These are phyloP conservation scores for Oryzias javanicus DNA, from an alignment of 2,113 vertebrate genomes.

Conservation along the genomic window DNA sequence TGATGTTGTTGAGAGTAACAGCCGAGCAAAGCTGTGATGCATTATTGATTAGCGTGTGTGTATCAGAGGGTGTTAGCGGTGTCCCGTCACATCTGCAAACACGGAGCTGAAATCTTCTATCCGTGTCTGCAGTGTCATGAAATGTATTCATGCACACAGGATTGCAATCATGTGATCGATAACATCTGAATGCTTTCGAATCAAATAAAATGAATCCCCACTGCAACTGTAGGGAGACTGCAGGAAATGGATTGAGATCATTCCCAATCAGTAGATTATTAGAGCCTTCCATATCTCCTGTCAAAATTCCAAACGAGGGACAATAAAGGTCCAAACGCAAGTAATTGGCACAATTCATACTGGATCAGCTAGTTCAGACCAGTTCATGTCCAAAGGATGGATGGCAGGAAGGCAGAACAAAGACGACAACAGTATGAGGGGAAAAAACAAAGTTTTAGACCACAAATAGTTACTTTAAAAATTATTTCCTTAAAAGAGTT, in stretches of 20 bases:
- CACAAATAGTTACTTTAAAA: too few species aligned
- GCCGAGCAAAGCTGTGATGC: slow-evolving; percentile 17
- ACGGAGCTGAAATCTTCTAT: not conserved
- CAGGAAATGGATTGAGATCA: not conserved
- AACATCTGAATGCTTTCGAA: not conserved
- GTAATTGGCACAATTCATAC: too few species aligned
- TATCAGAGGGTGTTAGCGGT: not conserved
- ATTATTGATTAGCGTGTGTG: slow-evolving; percentile 38
- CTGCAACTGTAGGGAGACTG: not conserved
- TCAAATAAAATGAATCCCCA: not conserved
- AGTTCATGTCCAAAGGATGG: too few species aligned
- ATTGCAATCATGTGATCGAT: slow-evolving; percentile 2
- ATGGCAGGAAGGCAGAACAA: too few species aligned
- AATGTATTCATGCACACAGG: not conserved
- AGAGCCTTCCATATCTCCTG: too few species aligned
- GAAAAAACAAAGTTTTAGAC: too few species aligned
- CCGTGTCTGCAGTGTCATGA: too few species aligned
- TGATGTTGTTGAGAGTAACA: slow-evolving; percentile 7
- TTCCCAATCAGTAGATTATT: not conserved
- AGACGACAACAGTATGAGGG: too few species aligned
- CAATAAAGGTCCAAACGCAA: too few species aligned
- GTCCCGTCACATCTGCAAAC: not conserved
- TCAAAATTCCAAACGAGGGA: too few species aligned
- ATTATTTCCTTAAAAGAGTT: too few species aligned
- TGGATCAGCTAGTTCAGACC: too few species aligned